phyloP scores from a whole-genome alignment of 1,140 invertebrate genomes.

The Bombus vancouverensis region DNA sequence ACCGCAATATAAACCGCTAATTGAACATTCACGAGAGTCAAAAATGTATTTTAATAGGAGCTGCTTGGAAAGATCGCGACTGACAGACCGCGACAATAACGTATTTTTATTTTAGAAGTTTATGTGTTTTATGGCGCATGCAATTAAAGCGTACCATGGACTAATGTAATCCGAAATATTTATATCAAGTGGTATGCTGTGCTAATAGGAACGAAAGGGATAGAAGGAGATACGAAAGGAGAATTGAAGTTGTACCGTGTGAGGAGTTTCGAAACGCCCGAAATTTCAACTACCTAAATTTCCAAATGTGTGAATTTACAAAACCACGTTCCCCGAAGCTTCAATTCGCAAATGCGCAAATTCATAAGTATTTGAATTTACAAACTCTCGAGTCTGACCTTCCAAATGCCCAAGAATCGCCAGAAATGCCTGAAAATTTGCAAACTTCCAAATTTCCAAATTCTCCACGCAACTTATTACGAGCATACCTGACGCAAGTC shows the following conservation, averaged over 20 bases:
- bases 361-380: neutral
- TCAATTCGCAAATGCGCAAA: no score
- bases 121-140: neutral
- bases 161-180: neutral
- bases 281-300: no score
- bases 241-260: no score
- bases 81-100: neutral
- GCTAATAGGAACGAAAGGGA: no score
- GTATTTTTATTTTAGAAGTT: neutral
- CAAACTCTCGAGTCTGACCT: neutral
- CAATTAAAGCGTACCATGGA: neutral
- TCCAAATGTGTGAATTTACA: neutral
- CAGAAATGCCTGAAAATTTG: no score
- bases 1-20: neutral
- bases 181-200: no score
- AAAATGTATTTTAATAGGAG: constrained; percentile 1
- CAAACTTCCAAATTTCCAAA: no score
- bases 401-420: no score
- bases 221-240: no score
- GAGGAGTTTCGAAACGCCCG: no score
- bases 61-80: neutral
- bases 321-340: neutral
- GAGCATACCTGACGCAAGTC: no score
- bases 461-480: no score
- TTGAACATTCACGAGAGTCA: neutral